These are phyloP conservation scores for Stomatorhinus ivindoensis DNA, from an alignment of 2,113 vertebrate genomes.

Conservation along the genomic window DNA sequence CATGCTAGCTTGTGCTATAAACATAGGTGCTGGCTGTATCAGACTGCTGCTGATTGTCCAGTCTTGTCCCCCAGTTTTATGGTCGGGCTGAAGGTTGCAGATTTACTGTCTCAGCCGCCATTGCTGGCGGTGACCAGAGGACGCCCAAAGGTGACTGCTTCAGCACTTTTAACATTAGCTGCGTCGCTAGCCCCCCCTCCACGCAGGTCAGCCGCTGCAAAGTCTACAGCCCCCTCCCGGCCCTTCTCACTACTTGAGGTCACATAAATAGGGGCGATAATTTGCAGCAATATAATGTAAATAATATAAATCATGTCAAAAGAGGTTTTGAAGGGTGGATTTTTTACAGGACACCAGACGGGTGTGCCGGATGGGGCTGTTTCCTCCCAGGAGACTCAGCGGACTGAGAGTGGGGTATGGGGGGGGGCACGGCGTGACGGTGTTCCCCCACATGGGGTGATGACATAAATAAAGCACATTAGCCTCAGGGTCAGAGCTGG, in stretches of 20 bases:
- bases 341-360: neutral
- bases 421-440: neutral
- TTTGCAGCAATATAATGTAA: neutral
- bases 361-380: neutral
- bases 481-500: constrained; percentile 12
- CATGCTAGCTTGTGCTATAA: neutral
- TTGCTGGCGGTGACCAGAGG: neutral
- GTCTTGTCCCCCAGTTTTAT: neutral
- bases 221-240: neutral
- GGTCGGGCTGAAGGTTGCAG: neutral
- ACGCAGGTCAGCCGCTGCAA: neutral
- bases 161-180: neutral
- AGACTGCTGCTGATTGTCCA: neutral
- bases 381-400: neutral
- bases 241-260: neutral
- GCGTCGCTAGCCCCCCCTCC: neutral
- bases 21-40: neutral
- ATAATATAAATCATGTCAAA: neutral
- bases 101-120: neutral
- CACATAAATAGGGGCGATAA: neutral
- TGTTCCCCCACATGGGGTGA: neutral
- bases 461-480: constrained; percentile 16
- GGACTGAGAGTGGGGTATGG: neutral
- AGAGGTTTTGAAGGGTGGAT: neutral
- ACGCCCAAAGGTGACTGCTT: neutral